These are phyloP conservation scores for Pitangus sulphuratus DNA, from an alignment of 2,797 vertebrate species.

Conservation along the genomic window DNA sequence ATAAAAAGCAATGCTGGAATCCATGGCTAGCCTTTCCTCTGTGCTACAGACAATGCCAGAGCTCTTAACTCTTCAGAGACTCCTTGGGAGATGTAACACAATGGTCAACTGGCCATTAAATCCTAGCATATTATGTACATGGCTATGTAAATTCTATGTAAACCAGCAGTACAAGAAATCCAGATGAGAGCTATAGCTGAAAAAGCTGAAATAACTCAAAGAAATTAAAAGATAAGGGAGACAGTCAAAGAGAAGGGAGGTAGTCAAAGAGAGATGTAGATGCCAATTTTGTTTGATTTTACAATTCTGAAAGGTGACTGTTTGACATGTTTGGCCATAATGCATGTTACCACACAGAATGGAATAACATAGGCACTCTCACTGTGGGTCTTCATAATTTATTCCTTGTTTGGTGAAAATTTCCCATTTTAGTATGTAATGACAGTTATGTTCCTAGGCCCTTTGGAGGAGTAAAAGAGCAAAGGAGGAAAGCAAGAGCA, in stretches of 20 bases:
- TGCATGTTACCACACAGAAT: background rate
- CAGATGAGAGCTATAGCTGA: background rate
- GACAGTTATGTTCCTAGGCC: background rate
- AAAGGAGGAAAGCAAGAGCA: constrained; percentile 21
- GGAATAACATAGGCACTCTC: background rate
- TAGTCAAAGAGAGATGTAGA: background rate
- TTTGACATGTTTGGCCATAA: background rate
- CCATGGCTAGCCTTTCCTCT: constrained; percentile 31
- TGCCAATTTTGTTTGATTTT: background rate
- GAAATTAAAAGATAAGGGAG: background rate
- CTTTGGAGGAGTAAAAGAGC: background rate
- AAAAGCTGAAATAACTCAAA: background rate
- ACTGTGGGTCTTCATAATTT: background rate
- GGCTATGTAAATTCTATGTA: background rate
- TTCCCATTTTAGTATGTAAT: background rate
- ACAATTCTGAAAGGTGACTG: background rate
- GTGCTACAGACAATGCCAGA: background rate
- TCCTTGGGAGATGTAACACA: background rate
- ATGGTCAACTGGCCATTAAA: background rate
- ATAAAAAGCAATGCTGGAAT: constrained; percentile 67
- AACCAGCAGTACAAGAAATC: background rate
- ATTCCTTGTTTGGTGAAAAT: constrained; percentile 11
- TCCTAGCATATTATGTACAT: background rate
- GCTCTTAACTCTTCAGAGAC: constrained; percentile 60
- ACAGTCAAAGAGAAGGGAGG: background rate